Percentiles rank a stretch among this genome's conserved stretches.
phyloP scores from a whole-genome alignment of 2,888 invertebrate genomes.

The Teinopalpus imperialis region DNA sequence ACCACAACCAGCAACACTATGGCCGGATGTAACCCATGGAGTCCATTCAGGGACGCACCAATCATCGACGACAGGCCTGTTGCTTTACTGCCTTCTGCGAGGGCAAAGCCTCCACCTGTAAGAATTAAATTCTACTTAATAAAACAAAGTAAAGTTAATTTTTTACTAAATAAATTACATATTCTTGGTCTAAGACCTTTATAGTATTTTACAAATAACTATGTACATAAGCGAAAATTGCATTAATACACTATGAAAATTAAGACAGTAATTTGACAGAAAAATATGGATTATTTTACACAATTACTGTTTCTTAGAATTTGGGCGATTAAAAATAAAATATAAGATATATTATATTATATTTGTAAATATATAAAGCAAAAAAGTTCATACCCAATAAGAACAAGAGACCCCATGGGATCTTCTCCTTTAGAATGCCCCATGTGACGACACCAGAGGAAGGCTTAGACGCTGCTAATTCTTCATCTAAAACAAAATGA shows the following conservation, averaged over 20 bases:
- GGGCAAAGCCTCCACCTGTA: slow-evolving; percentile 93
- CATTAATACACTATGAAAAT: no score
- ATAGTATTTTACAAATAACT: no score
- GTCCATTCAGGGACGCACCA: slow-evolving; percentile 85
- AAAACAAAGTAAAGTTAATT: no score
- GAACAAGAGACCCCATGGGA: slow-evolving; percentile 95
- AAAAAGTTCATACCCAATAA: slow-evolving; percentile 86
- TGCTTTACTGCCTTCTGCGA: slow-evolving; percentile 91
- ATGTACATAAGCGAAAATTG: no score
- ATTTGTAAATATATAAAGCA: no score
- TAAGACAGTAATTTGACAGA: no score
- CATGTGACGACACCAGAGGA: slow-evolving; percentile 90
- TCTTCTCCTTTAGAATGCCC: slow-evolving; percentile 91
- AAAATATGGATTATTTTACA: no score
- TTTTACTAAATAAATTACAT: no score
- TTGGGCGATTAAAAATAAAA: no score
- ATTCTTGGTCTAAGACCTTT: no score
- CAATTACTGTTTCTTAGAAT: no score
- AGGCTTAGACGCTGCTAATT: slow-evolving; percentile 81
- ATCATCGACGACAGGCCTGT: slow-evolving; percentile 90
- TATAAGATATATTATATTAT: no score
- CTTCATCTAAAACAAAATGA: slow-evolving; percentile 59
- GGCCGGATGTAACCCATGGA: slow-evolving; percentile 83
- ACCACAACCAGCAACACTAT: slow-evolving; percentile 89
- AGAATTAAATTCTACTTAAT: neutral